Conservation (phyloP, 2,113 vertebrate genomes). For the Saguinus imperator region DNA sequence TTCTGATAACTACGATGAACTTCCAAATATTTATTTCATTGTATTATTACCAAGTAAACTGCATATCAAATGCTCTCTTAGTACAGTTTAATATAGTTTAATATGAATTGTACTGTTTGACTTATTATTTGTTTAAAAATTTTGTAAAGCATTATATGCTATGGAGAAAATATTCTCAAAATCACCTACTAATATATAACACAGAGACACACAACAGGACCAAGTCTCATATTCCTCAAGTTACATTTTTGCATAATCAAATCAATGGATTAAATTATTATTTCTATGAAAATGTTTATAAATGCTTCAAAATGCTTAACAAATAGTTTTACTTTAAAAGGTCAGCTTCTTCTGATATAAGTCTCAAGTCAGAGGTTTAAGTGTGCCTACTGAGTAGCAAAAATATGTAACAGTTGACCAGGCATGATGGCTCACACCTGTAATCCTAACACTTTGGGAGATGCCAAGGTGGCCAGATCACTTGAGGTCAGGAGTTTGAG, state of each 20-base stretch:
- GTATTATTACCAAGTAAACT: conserved; percentile 48
- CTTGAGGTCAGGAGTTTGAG: too few relatives aligned
- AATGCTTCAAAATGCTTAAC: conserved; percentile 14
- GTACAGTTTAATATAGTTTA: conserved; percentile 6
- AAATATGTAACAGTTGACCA: background rate
- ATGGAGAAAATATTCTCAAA: conserved; percentile 44
- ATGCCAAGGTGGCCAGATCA: too few relatives aligned
- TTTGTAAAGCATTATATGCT: conserved; percentile 4
- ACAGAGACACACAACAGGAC: background rate
- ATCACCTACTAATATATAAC: background rate
- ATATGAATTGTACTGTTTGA: background rate
- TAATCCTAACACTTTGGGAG: too few relatives aligned
- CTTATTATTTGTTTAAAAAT: background rate
- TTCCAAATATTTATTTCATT: conserved; percentile 69
- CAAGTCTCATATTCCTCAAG: background rate
- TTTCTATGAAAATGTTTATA: conserved; percentile 21
- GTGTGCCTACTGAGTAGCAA: background rate
- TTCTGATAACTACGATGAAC: background rate
- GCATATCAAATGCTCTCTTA: background rate
- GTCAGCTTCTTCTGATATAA: conserved; percentile 18
- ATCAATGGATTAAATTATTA: conserved; percentile 1
- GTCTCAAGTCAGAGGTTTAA: background rate
- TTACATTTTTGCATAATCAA: conserved; percentile 3
- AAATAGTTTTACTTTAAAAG: conserved; percentile 33
- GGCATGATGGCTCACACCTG: too few relatives aligned